Evolutionary conservation across 2,888 invertebrate species (phyloP), one percentile per base, ranked within the genome.

Genomic region (Crossocerus cetratus): DNA sequence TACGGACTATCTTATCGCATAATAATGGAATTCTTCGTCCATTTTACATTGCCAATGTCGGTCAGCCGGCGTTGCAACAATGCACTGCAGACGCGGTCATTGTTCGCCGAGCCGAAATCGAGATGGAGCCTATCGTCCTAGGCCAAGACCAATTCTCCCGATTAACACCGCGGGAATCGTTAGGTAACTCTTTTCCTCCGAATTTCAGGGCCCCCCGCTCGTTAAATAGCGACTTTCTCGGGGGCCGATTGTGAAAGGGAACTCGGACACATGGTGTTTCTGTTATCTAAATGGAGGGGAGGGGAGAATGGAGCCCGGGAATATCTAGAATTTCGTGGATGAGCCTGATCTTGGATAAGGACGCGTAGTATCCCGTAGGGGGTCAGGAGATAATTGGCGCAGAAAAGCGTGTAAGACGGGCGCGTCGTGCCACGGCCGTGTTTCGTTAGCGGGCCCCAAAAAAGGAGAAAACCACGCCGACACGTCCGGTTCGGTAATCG

Each of bases 401-500:
- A 49, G 49, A 49, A 16, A 16, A 49, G 49, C 49, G 16, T 49
- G 49, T 49, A 43, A 59, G 42, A 59, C n/a, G 43, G 42, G 58
- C 42, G 13, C 44, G 43, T 20, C 20, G 43, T 57, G 22, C 4
- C 56, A 18, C 20, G 18, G 22, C 55, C 0, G 16, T 22, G 22
- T 55, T 55, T 22, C 14, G 21, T 60, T 11, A 18, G 22, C 18
- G 21, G 16, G 32, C 21, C 49, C 63, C 69, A 53, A 57, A 43
- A 68, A 65, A 69, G 70, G 82, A 78, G 82, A 78, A 80, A 82
- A 76, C 32, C 71, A 44, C 62, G 65, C 54, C 59, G 60, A 68
- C 71, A 67, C 18, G 71, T 67, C 60, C 70, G 70, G 72, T 82
- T 82, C 80, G 77, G 80, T 80, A 80, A 82, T 82, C 82, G 82